These are phyloP conservation scores for Pterocles burchelli DNA, from an alignment of 2,113 vertebrate species.

Conservation along the genomic window DNA sequence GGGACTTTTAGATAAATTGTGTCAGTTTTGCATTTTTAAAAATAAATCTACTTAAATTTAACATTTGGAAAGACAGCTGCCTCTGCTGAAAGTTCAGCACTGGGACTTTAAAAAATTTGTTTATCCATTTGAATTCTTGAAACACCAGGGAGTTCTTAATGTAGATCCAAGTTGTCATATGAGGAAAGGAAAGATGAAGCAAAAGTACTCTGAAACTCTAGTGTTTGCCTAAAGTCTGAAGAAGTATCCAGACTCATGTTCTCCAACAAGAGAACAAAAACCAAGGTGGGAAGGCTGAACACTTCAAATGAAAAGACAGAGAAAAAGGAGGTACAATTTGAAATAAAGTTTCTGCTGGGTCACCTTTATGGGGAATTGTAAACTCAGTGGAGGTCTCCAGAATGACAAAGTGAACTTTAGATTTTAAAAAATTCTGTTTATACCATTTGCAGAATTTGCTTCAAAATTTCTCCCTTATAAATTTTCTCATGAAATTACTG, in stretches of 20 bases:
- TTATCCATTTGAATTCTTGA: conserved; percentile 21
- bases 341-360: neutral
- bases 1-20: neutral
- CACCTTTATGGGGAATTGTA: neutral
- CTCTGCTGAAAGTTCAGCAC: neutral
- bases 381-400: neutral
- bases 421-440: neutral
- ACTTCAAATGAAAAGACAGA: neutral
- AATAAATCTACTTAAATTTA: conserved; percentile 14
- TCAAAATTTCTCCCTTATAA: neutral
- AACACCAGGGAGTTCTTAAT: neutral
- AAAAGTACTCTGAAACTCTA: neutral
- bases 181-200: neutral
- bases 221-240: neutral
- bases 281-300: neutral
- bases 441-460: neutral
- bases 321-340: neutral
- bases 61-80: neutral
- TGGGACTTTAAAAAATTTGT: neutral
- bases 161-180: neutral
- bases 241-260: neutral
- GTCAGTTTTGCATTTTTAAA: conserved; percentile 17
- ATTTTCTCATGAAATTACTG: neutral
- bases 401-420: neutral
- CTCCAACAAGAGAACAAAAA: neutral